Conservation (phyloP, 2,888 invertebrate species). For the Lasius fuliginosus region DNA sequence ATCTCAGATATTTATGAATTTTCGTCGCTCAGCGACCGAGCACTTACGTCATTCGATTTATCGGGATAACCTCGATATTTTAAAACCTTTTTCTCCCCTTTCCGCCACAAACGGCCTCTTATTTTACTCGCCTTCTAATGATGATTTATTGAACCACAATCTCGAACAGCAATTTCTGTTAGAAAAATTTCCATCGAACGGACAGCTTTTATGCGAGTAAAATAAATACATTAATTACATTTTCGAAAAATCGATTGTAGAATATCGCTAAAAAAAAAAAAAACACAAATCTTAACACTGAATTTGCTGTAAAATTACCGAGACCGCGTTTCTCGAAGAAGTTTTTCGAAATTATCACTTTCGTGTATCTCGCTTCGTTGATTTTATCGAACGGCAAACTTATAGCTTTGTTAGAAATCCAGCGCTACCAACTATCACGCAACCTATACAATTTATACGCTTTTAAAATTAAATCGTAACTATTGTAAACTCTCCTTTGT, state of each 20-base stretch:
- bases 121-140: slow-evolving; percentile 25
- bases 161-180: not conserved
- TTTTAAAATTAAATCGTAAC: slow-evolving; percentile 25
- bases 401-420: slow-evolving; percentile 43
- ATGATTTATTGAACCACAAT: slow-evolving; percentile 7
- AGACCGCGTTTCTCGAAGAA: slow-evolving; percentile 6
- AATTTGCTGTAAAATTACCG: not conserved
- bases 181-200: not conserved
- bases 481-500: not conserved
- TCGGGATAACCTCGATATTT: slow-evolving; percentile 49
- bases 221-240: slow-evolving; percentile 18
- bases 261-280: not conserved
- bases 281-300: not conserved
- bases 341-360: slow-evolving; percentile 31
- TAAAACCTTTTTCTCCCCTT: slow-evolving; percentile 29
- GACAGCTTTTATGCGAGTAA: not conserved
- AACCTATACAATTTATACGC: slow-evolving; percentile 32
- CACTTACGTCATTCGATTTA: slow-evolving; percentile 55
- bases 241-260: not conserved
- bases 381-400: slow-evolving; percentile 54
- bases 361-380: slow-evolving; percentile 36
- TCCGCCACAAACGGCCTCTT: slow-evolving; percentile 4
- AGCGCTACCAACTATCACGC: slow-evolving; percentile 38
- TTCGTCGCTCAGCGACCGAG: slow-evolving; percentile 31
- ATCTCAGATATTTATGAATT: slow-evolving; percentile 50